Conservation (phyloP, 2,113 vertebrate genomes). For the Colistium nudipinnis region DNA sequence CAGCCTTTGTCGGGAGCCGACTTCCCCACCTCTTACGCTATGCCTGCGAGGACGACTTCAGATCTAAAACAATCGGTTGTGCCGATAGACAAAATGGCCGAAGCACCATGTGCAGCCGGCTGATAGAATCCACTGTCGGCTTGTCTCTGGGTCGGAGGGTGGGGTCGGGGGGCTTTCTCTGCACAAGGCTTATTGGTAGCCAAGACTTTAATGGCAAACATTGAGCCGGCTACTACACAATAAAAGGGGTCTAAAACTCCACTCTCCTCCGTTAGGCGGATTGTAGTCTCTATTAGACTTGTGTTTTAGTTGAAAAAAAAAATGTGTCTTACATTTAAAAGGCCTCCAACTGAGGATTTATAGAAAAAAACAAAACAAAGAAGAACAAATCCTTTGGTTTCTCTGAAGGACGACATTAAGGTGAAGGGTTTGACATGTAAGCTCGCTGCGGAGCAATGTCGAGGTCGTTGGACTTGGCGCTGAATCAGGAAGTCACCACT, state of each 20-base stretch:
- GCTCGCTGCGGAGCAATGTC: conserved; percentile 26
- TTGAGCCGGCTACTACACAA: conserved; percentile 67
- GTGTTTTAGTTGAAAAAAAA: conserved; percentile 68
- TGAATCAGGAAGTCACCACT: conserved; percentile 63
- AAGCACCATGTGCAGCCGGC: conserved; percentile 1
- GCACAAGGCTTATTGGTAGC: conserved; percentile 46
- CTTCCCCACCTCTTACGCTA: conserved; percentile 6
- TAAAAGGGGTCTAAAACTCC: conserved; percentile 64
- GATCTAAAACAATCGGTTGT: background rate
- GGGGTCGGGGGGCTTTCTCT: conserved; percentile 19
- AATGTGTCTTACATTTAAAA: conserved; percentile 73
- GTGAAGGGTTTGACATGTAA: conserved; percentile 43
- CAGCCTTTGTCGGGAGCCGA: conserved; percentile 48
- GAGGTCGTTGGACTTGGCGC: conserved; percentile 67
- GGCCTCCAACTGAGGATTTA: conserved; percentile 58
- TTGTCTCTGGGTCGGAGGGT: background rate
- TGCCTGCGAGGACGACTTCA: background rate
- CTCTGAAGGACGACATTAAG: conserved; percentile 43
- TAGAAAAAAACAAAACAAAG: conserved; percentile 38
- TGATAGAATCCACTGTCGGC: background rate
- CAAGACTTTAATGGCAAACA: conserved; percentile 67
- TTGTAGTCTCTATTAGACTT: conserved; percentile 65
- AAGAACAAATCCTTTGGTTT: conserved; percentile 62
- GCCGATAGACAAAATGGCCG: background rate
- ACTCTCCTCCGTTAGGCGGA: conserved; percentile 60